A percentile compares a stretch with the other conserved stretches of the same genome.
These are phyloP conservation scores for Heliconius ethilla DNA, from an alignment of 2,888 invertebrate genomes.

Conservation along the genomic window DNA sequence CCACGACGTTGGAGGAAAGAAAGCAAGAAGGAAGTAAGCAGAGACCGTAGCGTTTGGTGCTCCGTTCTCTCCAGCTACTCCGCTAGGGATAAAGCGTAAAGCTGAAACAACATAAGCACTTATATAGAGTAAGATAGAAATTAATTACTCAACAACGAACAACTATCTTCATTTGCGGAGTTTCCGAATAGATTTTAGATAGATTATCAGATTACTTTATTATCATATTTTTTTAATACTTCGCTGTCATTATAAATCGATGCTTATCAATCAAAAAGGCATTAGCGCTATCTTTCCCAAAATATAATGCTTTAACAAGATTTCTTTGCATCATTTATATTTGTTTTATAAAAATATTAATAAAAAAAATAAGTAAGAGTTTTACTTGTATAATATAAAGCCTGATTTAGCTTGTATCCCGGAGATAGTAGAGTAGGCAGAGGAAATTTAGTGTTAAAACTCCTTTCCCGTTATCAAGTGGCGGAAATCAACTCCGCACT, in stretches of 20 bases:
- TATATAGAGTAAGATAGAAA: background rate
- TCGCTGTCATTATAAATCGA: conserved; percentile 1
- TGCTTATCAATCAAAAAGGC: background rate
- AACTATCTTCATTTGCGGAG: background rate
- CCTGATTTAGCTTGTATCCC: no score
- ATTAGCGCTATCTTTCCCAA: background rate
- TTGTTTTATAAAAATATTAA: background rate
- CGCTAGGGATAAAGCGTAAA: background rate
- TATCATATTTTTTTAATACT: conserved; percentile 2
- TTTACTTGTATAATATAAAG: no score
- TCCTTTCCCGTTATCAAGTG: no score
- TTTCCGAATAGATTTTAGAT: background rate
- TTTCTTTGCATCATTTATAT: background rate
- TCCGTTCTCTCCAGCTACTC: background rate
- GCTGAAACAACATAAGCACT: background rate
- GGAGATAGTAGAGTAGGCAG: no score
- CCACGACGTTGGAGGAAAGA: no score
- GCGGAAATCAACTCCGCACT: no score
- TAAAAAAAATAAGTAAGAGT: background rate
- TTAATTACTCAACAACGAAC: no score
- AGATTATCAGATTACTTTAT: background rate
- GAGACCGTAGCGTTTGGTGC: background rate
- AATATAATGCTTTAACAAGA: background rate
- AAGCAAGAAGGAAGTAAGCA: background rate
- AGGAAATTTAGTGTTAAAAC: no score